Base-by-base conservation (phyloP, 2,888 invertebrate genomes). In the Cheilosia scutellata region DNA sequence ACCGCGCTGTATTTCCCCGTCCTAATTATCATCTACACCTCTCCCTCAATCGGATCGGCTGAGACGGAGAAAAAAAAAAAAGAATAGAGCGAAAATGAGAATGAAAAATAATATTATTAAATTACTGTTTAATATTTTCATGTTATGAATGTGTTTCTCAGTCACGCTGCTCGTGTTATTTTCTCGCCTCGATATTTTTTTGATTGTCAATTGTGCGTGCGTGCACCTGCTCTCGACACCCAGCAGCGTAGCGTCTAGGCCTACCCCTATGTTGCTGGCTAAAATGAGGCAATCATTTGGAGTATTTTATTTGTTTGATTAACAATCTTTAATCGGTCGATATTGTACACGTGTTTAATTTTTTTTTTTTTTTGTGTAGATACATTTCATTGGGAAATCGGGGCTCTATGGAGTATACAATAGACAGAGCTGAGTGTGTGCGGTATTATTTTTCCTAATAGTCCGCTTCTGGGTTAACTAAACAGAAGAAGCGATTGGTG, bases 111-210 rank as follows among this genome's bases (percentile, higher is more conserved):
- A 80, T 77, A 68, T 86, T 86, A 77, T 77, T 77, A 86, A 86
- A 76, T 86, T 82, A 77, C 82, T 76, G 72, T 57, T 77, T 72
- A 82, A 82, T 86, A 86, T 86, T 63, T 82, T 68, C 65, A 25
- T 57, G 58, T 72, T 82, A 72, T 76, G 66, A 76, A 72, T 86
- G 49, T 60, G 75, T 70, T 55, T 82, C 62, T 75, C 29, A 57
- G 20, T 60, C 47, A 9, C 33, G 16, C 2, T 44, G 44, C 20
- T 44, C 11, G 37, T 57, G 37, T 47, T 37, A n/a, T 11, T 13
- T 58, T 60, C 68, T 49, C 49, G 68, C 51, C n/a, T 53, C 29
- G 16, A n/a, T 49, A 27, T 33, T 37, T 42, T 20, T 44, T 82
- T 37, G 44, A 37, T 47, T 68, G 75, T 72, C 68, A 82, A 82